Evolutionary conservation across 1,140 invertebrate species (phyloP).

Genomic region (Chlorops oryzae): DNA sequence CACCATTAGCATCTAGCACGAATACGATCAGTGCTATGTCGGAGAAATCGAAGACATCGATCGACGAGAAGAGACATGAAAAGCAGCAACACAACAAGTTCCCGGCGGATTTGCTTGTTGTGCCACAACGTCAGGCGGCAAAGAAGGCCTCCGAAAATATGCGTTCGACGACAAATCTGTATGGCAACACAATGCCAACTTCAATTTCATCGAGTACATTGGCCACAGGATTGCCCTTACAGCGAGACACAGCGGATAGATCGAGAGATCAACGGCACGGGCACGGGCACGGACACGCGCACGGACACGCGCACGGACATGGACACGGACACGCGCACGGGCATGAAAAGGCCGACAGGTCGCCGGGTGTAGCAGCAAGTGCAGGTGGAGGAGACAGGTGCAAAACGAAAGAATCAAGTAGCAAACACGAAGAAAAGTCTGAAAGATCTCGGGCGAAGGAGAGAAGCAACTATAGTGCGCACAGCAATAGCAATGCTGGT

Average conservation of each 20-base stretch:
- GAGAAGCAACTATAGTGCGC: neutral
- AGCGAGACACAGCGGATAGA: constrained; percentile 22
- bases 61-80: constrained; percentile 54
- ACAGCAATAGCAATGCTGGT: neutral
- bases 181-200: constrained; percentile 21
- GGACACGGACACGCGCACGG: no score
- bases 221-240: constrained; percentile 16
- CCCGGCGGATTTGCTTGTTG: constrained; percentile 71
- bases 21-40: constrained; percentile 43
- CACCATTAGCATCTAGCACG: neutral
- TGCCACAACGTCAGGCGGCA: constrained; percentile 84
- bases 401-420: no score
- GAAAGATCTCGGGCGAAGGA: neutral
- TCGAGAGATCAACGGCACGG: constrained; percentile 20
- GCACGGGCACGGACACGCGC: no score
- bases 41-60: neutral
- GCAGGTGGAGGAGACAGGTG: neutral
- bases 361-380: neutral
- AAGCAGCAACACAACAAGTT: constrained; percentile 56
- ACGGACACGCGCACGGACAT: no score
- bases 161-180: constrained; percentile 55
- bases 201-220: constrained; percentile 26
- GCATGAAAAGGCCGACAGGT: neutral
- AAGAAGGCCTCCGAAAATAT: constrained; percentile 86
- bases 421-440: constrained; percentile 28